These are phyloP conservation scores for Dasyornis broadbenti DNA, from an alignment of 2,113 vertebrate genomes.

Conservation along the genomic window DNA sequence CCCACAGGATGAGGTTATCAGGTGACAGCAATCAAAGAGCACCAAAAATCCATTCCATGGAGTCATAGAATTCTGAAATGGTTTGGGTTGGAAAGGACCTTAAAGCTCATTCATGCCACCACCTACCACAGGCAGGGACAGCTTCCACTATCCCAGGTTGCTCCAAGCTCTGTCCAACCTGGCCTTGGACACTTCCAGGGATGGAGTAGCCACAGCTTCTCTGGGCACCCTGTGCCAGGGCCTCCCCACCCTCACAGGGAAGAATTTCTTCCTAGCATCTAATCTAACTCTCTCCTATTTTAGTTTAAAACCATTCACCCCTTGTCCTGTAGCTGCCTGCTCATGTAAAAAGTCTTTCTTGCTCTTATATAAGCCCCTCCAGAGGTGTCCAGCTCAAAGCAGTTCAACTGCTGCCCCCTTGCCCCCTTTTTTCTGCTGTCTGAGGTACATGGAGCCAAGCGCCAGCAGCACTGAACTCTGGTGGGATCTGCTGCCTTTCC, in stretches of 20 bases:
- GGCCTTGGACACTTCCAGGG: neutral
- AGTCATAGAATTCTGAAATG: neutral
- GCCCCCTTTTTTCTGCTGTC: neutral
- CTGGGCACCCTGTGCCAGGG: neutral
- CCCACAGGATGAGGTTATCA: neutral
- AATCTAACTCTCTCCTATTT: neutral
- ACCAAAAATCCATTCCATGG: neutral
- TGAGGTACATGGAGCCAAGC: neutral
- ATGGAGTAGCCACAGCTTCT: neutral
- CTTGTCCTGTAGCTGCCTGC: neutral
- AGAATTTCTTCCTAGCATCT: neutral
- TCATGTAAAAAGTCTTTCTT: neutral
- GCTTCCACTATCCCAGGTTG: neutral
- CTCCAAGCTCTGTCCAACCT: rapidly evolving
- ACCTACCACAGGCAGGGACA: neutral
- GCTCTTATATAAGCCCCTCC: neutral
- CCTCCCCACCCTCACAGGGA: neutral
- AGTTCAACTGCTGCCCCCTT: neutral
- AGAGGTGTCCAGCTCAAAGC: neutral
- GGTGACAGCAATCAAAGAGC: neutral
- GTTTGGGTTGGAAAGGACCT: neutral
- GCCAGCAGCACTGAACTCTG: neutral
- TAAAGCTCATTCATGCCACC: neutral
- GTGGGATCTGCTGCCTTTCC: neutral
- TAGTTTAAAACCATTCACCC: neutral